Evolutionary conservation across 1,140 invertebrate species (phyloP).

Genomic region (Colletes gigas): DNA sequence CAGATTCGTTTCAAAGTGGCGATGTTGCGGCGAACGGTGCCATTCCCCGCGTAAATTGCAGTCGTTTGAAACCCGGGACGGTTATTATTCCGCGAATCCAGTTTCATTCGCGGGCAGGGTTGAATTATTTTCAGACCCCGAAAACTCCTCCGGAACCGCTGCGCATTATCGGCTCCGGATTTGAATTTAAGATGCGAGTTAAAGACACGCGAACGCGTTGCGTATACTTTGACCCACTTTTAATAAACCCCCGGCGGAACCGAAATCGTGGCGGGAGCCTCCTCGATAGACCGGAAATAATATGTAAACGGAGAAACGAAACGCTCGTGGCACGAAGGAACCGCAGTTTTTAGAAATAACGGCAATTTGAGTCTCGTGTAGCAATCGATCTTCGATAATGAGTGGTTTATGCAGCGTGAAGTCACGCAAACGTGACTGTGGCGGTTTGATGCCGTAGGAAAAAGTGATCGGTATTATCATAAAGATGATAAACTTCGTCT

Average conservation of each 20-base stretch:
- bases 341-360: too few relatives aligned
- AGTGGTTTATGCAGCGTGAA: too few relatives aligned
- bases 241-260: neutral
- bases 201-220: constrained; percentile 1
- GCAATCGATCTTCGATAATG: too few relatives aligned
- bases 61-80: too few relatives aligned
- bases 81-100: neutral
- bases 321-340: too few relatives aligned
- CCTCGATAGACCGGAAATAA: neutral
- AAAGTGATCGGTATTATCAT: too few relatives aligned
- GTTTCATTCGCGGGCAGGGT: neutral
- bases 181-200: constrained; percentile 14
- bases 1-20: too few relatives aligned
- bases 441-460: too few relatives aligned
- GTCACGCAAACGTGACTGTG: too few relatives aligned
- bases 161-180: constrained; percentile 10
- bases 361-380: too few relatives aligned
- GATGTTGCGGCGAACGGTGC: too few relatives aligned
- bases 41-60: neutral
- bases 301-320: neutral
- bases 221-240: constrained; percentile 4
- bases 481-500: too few relatives aligned
- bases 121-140: neutral
- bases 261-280: neutral
- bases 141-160: neutral